Evolutionary conservation across 2,797 vertebrate species (phyloP).

Genomic region (Thalassophryne amazonica): DNA sequence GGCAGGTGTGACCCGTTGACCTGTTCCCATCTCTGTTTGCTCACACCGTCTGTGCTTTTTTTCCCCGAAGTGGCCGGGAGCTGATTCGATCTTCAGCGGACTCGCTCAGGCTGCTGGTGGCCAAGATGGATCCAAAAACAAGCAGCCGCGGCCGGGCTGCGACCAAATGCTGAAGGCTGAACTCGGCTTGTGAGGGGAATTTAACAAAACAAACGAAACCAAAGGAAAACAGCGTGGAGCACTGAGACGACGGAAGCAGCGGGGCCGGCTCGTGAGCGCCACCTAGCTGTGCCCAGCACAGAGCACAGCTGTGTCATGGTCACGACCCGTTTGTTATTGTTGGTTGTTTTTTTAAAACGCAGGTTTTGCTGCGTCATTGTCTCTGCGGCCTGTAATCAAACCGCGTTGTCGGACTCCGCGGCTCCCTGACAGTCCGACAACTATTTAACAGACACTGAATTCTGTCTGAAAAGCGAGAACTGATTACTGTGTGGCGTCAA

Average conservation of each 20-base stretch:
- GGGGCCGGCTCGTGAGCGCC: neutral
- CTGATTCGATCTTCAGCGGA: conserved; percentile 76
- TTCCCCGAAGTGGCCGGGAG: conserved; percentile 70
- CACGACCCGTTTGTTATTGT: neutral
- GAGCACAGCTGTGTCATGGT: too few species aligned
- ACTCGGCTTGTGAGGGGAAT: neutral
- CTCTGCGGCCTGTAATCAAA: conserved; percentile 24
- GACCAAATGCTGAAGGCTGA: conserved; percentile 58
- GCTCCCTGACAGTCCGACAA: conserved; percentile 11
- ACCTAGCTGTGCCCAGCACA: neutral
- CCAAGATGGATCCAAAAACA: conserved; percentile 60
- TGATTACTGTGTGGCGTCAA: conserved; percentile 6
- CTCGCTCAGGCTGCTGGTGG: conserved; percentile 72
- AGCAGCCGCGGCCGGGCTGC: conserved; percentile 20
- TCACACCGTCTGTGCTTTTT: neutral
- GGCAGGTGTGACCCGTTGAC: neutral
- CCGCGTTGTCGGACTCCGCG: neutral
- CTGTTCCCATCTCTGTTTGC: neutral
- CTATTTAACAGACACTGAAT: neutral
- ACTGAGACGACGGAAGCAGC: too few species aligned
- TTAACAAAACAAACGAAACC: too few species aligned
- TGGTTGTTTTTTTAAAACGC: conserved; percentile 10
- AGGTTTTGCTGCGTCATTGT: conserved; percentile 20
- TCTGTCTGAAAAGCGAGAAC: conserved; percentile 1
- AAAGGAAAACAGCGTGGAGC: too few species aligned